Conservation (phyloP, 1,140 invertebrate species). For the Neocloeon triangulifer region DNA sequence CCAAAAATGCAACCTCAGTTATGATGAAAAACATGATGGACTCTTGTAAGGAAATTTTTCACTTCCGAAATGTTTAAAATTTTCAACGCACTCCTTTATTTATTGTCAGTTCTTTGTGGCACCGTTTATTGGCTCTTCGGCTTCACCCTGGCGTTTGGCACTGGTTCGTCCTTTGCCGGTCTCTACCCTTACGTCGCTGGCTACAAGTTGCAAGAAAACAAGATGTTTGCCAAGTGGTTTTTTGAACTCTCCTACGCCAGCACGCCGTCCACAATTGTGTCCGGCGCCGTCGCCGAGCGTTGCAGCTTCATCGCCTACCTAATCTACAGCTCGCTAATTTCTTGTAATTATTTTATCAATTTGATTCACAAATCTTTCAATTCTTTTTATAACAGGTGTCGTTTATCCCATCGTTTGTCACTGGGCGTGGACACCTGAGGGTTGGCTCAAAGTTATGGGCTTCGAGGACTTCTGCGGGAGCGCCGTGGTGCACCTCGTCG, state of each 20-base stretch:
- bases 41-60: constrained; percentile 30
- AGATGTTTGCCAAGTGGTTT: constrained; percentile 16
- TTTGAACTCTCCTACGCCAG: constrained; percentile 29
- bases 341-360: too few relatives aligned
- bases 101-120: constrained; percentile 24
- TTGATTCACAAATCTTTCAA: too few relatives aligned
- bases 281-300: constrained; percentile 31
- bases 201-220: constrained; percentile 7
- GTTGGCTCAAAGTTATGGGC: constrained; percentile 17
- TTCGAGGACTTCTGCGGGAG: constrained; percentile 19
- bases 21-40: constrained; percentile 33
- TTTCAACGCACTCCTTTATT: too few relatives aligned
- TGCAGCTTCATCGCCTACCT: constrained; percentile 30
- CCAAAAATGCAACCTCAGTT: constrained; percentile 34
- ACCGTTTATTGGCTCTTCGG: constrained; percentile 29
- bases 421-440: constrained; percentile 26
- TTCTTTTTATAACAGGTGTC: constrained; percentile 25
- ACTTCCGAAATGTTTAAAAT: too few relatives aligned
- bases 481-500: constrained; percentile 26
- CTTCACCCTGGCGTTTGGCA: constrained; percentile 27
- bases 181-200: constrained; percentile 11
- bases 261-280: constrained; percentile 26
- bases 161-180: constrained; percentile 14
- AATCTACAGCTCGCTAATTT: constrained; percentile 26
- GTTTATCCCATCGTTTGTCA: constrained; percentile 30